A percentile compares a stretch with the other conserved stretches of the same genome.
phyloP scores from a whole-genome alignment of 2,797 vertebrate genomes.

The Acropternis orthonyx region DNA sequence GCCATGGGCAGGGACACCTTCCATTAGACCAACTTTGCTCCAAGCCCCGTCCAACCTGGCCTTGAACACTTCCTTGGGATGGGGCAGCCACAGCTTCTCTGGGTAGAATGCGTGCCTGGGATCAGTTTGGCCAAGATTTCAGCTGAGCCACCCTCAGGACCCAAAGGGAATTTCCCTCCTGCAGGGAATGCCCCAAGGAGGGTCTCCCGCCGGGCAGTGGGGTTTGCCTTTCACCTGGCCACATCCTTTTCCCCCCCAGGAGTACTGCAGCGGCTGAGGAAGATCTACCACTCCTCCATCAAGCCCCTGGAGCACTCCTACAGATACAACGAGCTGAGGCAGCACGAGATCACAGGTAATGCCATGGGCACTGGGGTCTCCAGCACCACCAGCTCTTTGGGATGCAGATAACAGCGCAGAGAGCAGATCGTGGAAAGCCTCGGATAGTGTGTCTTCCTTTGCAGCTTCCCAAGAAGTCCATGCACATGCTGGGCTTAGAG shows the following conservation, averaged over 20 bases:
- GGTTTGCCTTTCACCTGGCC: background rate
- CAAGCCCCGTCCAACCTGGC: accelerated
- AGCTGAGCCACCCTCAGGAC: background rate
- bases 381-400: background rate
- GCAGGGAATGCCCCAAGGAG: background rate
- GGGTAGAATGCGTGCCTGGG: background rate
- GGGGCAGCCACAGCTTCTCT: background rate
- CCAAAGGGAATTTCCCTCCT: background rate
- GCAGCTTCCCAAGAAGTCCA: background rate
- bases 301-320: slow-evolving; percentile 97
- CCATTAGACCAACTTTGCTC: background rate
- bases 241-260: slow-evolving; percentile 61
- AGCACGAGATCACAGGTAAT: slow-evolving; percentile 97
- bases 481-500: background rate
- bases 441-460: background rate
- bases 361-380: background rate
- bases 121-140: background rate
- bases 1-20: background rate
- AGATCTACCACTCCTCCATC: slow-evolving; percentile 94
- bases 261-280: slow-evolving; percentile 87
- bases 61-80: background rate
- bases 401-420: background rate
- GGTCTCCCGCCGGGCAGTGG: background rate
- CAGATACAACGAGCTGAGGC: slow-evolving; percentile 96
- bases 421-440: background rate